phyloP scores from a whole-genome alignment of 2,797 vertebrate genomes.

The Melanotaenia nigrans region DNA sequence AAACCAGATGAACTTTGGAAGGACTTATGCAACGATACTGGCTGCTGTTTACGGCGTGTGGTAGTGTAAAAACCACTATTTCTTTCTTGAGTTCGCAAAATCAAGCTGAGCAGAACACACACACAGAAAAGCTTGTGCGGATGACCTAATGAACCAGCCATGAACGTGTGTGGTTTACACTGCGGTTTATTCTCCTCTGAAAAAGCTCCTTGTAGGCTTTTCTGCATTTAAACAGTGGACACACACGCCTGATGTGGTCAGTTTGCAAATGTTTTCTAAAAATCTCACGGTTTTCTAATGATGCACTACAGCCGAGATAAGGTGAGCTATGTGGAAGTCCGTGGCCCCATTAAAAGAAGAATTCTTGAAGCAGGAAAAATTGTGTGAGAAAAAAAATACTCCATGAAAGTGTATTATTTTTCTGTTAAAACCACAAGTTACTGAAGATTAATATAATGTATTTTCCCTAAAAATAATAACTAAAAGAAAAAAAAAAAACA shows the following conservation, averaged over 20 bases:
- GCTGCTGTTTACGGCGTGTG: constrained; percentile 37
- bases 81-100: constrained; percentile 28
- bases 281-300: constrained; percentile 18
- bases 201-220: constrained; percentile 26
- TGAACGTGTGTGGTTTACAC: constrained; percentile 34
- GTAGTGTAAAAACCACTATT: constrained; percentile 18
- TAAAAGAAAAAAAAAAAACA: constrained; percentile 1
- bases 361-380: constrained; percentile 8
- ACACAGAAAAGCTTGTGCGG: constrained; percentile 24
- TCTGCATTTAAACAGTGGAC: constrained; percentile 25
- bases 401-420: constrained; percentile 11
- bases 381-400: constrained; percentile 31
- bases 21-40: constrained; percentile 28
- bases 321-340: constrained; percentile 16
- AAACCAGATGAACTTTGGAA: constrained; percentile 59
- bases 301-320: constrained; percentile 4
- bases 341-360: background rate
- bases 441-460: constrained; percentile 13
- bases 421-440: constrained; percentile 17
- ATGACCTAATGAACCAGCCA: constrained; percentile 49
- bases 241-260: constrained; percentile 11
- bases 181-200: constrained; percentile 26
- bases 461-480: background rate
- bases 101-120: background rate
- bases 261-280: constrained; percentile 11